Percentiles rank a stretch among this genome's conserved stretches.
Evolutionary conservation across 2,888 invertebrate genomes (phyloP).

Genomic region (Plusia festucae): DNA sequence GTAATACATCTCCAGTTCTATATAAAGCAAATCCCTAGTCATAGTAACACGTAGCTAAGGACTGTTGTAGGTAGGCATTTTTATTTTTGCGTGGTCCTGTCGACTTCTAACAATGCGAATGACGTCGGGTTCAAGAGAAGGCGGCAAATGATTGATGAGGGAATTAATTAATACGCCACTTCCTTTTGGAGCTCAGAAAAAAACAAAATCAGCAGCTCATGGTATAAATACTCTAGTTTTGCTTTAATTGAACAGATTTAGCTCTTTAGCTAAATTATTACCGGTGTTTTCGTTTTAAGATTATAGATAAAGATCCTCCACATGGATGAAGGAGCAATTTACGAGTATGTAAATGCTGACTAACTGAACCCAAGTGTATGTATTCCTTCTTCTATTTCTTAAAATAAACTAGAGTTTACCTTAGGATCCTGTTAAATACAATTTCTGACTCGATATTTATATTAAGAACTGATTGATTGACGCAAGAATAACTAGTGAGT

Average conservation of each 20-base stretch:
- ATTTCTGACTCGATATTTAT: too few relatives aligned
- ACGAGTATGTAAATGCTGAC: background rate
- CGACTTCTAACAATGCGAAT: constrained; percentile 78
- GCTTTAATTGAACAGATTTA: constrained; percentile 60
- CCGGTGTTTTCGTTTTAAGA: constrained; percentile 30
- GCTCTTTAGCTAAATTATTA: constrained; percentile 51
- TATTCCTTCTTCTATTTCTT: background rate
- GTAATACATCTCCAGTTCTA: constrained; percentile 31
- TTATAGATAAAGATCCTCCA: constrained; percentile 19
- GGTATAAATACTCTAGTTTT: constrained; percentile 68
- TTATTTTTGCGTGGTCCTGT: constrained; percentile 67
- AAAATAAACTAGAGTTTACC: too few relatives aligned
- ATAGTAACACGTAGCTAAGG: constrained; percentile 37
- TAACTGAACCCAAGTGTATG: background rate
- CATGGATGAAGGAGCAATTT: background rate
- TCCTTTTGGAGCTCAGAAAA: constrained; percentile 76
- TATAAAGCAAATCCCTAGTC: constrained; percentile 39
- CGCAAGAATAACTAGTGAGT: too few relatives aligned
- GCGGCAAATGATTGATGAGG: constrained; percentile 82
- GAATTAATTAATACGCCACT: constrained; percentile 84
- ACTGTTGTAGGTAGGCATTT: constrained; percentile 54
- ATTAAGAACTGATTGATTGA: too few relatives aligned
- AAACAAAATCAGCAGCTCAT: constrained; percentile 70
- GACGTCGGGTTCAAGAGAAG: constrained; percentile 77
- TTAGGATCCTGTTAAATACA: too few relatives aligned